These are phyloP conservation scores for Bombus picipes DNA, from an alignment of 1,140 invertebrate species.

Conservation along the genomic window DNA sequence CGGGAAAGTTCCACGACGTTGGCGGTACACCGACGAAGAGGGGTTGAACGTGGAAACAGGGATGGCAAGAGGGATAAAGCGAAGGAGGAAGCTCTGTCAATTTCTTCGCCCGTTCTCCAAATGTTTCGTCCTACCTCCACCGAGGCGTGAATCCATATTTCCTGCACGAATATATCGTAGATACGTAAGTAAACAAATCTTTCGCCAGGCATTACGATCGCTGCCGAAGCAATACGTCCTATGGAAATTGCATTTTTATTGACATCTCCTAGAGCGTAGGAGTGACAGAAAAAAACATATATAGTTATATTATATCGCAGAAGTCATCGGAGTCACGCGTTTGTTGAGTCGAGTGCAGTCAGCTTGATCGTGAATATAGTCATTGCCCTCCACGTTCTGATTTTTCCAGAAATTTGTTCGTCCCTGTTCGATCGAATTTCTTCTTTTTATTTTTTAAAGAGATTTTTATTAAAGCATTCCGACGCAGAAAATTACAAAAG, in stretches of 20 bases:
- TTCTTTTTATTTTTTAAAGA: neutral
- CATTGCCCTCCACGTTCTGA: neutral
- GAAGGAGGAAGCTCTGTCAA: slow-evolving; percentile 46
- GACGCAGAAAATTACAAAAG: slow-evolving; percentile 31
- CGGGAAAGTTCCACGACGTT: slow-evolving; percentile 42
- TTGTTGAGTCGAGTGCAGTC: slow-evolving; percentile 2
- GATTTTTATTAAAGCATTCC: neutral
- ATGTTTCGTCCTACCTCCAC: slow-evolving; percentile 26
- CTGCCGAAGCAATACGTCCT: neutral
- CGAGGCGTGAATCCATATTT: slow-evolving; percentile 45
- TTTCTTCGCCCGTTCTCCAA: slow-evolving; percentile 37
- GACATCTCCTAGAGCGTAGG: neutral
- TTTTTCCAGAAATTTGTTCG: neutral
- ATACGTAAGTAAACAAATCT: slow-evolving; percentile 48
- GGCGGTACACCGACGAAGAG: neutral
- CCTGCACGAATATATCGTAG: slow-evolving; percentile 10
- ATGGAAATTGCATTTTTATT: slow-evolving; percentile 47
- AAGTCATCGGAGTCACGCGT: slow-evolving; percentile 7
- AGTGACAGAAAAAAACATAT: neutral
- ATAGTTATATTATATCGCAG: neutral
- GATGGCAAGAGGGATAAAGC: no score
- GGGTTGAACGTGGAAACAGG: neutral
- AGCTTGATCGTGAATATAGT: neutral
- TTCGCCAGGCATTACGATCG: slow-evolving; percentile 11
- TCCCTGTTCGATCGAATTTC: neutral